Evolutionary conservation across 1,140 invertebrate species (phyloP).

Genomic region (Cyclina sinensis): DNA sequence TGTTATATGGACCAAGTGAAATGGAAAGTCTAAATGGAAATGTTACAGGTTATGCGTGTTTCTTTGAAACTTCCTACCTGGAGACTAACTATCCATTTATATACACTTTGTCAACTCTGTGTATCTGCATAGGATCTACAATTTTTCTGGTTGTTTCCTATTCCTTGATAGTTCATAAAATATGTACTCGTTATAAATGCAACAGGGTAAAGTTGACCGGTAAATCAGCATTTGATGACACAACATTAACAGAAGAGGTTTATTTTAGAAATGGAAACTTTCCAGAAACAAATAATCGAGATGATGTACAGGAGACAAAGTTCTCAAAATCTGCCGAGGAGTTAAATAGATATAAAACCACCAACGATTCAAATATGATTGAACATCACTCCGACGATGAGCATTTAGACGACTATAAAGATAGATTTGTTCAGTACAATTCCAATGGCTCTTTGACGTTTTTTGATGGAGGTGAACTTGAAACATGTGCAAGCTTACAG

Average conservation of each 20-base stretch:
- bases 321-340: background rate
- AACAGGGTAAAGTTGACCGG: background rate
- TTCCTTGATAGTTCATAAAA: constrained; percentile 48
- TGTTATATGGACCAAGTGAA: constrained; percentile 57
- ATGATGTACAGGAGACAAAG: background rate
- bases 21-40: constrained; percentile 40
- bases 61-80: constrained; percentile 43
- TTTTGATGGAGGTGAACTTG: background rate
- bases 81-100: constrained; percentile 56
- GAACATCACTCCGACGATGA: background rate
- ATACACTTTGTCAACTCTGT: constrained; percentile 33
- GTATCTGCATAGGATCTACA: constrained; percentile 39
- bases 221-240: background rate
- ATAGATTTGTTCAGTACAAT: background rate
- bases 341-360: background rate
- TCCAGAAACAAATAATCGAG: background rate
- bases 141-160: constrained; percentile 43
- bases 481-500: background rate
- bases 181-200: constrained; percentile 31
- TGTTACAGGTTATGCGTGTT: constrained; percentile 53
- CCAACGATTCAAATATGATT: background rate
- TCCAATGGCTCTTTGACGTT: constrained; percentile 11
- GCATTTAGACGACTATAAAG: background rate
- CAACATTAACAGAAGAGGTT: background rate
- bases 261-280: background rate